Conservation (phyloP, 2,888 invertebrate species). For the Callinectes sapidus region DNA sequence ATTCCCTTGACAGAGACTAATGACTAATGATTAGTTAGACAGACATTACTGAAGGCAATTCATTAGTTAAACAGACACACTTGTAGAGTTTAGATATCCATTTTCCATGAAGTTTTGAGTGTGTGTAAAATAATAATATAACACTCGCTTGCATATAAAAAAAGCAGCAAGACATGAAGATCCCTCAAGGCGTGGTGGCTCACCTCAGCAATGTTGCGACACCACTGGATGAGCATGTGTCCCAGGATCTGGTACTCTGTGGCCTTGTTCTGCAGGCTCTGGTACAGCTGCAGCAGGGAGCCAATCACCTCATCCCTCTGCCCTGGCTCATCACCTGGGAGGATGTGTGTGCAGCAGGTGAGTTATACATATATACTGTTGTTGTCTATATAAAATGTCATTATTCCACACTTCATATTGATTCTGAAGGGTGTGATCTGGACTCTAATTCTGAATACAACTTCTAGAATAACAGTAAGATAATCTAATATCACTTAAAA, state of each 20-base stretch:
- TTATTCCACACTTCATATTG: background rate
- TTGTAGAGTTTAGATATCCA: background rate
- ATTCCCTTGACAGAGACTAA: background rate
- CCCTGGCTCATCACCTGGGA: conserved; percentile 55
- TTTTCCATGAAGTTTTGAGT: background rate
- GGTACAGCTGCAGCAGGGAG: conserved; percentile 82
- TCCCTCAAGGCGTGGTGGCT: conserved; percentile 46
- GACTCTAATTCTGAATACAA: background rate
- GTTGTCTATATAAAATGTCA: background rate
- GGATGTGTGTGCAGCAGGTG: background rate
- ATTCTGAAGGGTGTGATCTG: background rate
- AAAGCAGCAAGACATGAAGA: background rate
- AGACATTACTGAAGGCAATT: background rate
- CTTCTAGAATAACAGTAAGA: background rate
- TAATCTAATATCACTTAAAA: background rate
- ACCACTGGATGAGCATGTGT: conserved; percentile 84
- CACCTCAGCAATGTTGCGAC: conserved; percentile 82
- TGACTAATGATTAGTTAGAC: background rate
- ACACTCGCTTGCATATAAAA: background rate
- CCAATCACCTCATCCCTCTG: conserved; percentile 74
- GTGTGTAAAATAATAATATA: background rate
- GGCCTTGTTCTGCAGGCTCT: conserved; percentile 82
- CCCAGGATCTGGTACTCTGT: conserved; percentile 84
- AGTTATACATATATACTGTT: background rate
- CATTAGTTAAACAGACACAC: background rate